phyloP scores from a whole-genome alignment of 2,113 vertebrate genomes.

The Mionectes macconnelli region DNA sequence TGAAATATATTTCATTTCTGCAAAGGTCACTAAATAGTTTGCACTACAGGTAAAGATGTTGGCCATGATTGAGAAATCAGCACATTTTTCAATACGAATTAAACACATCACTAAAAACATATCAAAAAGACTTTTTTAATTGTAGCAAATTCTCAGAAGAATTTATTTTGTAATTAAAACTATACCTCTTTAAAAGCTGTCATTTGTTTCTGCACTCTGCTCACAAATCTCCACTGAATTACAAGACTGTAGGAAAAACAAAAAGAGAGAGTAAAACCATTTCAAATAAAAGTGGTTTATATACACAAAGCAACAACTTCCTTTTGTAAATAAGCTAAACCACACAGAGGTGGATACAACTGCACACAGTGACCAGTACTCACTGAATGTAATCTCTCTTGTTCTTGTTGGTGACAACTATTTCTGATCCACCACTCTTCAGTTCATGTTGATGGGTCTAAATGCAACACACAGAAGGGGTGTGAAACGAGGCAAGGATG shows the following conservation, averaged over 20 bases:
- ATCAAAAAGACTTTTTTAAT: neutral
- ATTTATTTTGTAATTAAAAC: neutral
- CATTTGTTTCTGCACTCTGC: slow-evolving; percentile 96
- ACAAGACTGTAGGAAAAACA: slow-evolving; percentile 83
- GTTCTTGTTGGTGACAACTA: slow-evolving; percentile 90
- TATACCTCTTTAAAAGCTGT: slow-evolving; percentile 94
- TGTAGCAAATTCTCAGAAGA: neutral
- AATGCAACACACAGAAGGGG: neutral
- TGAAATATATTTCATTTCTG: neutral
- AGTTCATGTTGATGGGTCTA: slow-evolving; percentile 97
- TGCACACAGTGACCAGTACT: slow-evolving; percentile 51
- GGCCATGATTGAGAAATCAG: neutral
- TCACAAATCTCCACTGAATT: slow-evolving; percentile 98
- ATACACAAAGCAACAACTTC: neutral
- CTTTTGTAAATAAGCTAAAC: neutral
- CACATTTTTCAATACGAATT: neutral
- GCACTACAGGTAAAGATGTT: neutral
- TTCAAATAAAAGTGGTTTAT: neutral
- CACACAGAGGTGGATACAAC: neutral
- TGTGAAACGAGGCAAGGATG: neutral
- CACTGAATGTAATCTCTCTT: slow-evolving; percentile 99
- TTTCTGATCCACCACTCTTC: slow-evolving; percentile 86
- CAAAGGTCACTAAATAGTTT: neutral
- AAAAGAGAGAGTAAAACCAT: neutral
- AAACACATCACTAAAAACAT: neutral